Percentiles rank a stretch among this genome's conserved stretches.
Evolutionary conservation across 2,113 vertebrate species (phyloP).

Genomic region (human): DNA sequence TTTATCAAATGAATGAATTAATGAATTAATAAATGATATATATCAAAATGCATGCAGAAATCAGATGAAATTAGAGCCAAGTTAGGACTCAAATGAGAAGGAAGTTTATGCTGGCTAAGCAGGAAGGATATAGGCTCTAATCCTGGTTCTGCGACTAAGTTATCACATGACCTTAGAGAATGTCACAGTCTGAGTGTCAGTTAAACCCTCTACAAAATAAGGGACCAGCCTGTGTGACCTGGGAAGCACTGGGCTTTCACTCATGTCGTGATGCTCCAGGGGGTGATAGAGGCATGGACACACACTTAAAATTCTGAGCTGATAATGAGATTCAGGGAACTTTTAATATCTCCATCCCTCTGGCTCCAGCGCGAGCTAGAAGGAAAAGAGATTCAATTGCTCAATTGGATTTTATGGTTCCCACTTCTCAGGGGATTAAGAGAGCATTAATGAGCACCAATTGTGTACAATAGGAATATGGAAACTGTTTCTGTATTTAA

Average conservation of each 20-base stretch:
- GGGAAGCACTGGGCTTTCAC: not conserved
- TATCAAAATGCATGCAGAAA: not conserved
- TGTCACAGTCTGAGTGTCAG: not conserved
- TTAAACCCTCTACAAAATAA: rapidly evolving
- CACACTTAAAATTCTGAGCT: not conserved
- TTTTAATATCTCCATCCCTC: not conserved
- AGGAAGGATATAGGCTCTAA: rapidly evolving
- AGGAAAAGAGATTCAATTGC: not conserved
- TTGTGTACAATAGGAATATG: not conserved
- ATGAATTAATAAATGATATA: not conserved
- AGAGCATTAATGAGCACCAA: too few species aligned
- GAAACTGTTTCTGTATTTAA: not conserved
- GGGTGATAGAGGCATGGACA: rapidly evolving
- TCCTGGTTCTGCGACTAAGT: not conserved
- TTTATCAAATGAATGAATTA: not conserved
- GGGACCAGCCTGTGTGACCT: rapidly evolving
- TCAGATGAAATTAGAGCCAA: not conserved
- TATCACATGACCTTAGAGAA: rapidly evolving
- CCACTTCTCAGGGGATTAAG: too few species aligned
- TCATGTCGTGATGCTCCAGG: not conserved
- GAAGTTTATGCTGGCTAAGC: not conserved
- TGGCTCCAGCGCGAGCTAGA: not conserved
- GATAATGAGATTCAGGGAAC: not conserved
- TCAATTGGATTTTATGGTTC: not conserved
- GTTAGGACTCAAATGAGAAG: not conserved